Base-by-base conservation (phyloP, 2,113 vertebrate genomes). In the Alectura lathami region DNA sequence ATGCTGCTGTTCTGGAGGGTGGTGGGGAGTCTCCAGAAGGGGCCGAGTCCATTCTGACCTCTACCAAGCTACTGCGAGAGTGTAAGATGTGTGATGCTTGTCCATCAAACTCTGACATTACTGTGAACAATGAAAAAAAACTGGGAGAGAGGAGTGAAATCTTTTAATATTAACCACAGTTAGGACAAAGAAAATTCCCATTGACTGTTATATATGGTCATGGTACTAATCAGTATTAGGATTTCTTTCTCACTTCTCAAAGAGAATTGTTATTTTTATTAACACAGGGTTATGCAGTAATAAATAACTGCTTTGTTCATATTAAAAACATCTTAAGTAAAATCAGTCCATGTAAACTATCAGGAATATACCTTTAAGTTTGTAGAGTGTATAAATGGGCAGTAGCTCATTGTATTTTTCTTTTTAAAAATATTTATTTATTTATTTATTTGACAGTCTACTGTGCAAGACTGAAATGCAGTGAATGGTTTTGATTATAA, bases 31-130 rank as follows among this genome's bases (percentile, higher is more conserved):
- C 47, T 14, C 34, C 42, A 63, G 32, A 43, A 10, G 34, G 29
- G 51, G n/a, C 20, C 16, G 0, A 0, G 80, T 6, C n/a, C 0
- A 0, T 76, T 88, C 79, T 27, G 68, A 51, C 62, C 29, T 73
- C 57, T 30, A 10, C 14, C 27, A 63, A 79, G 62, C 22, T 45
- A 54, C 36, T 59, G 4, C 13, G 69, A 42, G 40, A 40, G 10
- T 5, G 17, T 43, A 8, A 17, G 18, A 64, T 77, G 7, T 45
- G 48, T 23, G 82, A 66, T 15, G 48, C 7, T 68, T 32, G 4
- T 3, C 34, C 76, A 24, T 26, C 56, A 68, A 93, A 84, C 60
- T 70, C 42, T 26, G 50, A 53, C 6, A 8, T 69, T 17, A 47
- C 6, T 78, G 10, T 53, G 64, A 93, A 59, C 13, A 59, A 57